Conservation (phyloP, 2,888 invertebrate genomes). For the Eremobia ochroleuca region DNA sequence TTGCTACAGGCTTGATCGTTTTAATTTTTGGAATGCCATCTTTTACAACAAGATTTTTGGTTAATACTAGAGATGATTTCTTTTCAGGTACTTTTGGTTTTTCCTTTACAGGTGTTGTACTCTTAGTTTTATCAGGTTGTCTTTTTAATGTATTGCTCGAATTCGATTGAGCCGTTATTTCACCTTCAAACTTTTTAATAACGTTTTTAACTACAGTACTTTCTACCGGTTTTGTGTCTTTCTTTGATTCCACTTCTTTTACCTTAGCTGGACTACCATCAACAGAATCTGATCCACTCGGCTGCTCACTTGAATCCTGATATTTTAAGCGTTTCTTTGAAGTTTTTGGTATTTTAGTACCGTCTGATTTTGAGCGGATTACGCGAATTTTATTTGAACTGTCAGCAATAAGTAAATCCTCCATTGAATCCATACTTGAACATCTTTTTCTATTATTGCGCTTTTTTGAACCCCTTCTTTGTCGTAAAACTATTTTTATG, state of each 20-base stretch:
- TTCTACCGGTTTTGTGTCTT: conserved; percentile 71
- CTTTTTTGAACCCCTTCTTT: conserved; percentile 86
- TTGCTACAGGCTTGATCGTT: conserved; percentile 81
- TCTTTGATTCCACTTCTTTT: conserved; percentile 68
- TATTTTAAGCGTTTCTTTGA: conserved; percentile 85
- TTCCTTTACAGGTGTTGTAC: conserved; percentile 80
- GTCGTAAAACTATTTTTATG: conserved; percentile 88
- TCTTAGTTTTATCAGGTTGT: conserved; percentile 81
- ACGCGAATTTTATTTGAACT: conserved; percentile 81
- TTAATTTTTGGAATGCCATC: conserved; percentile 90
- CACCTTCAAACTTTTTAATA: conserved; percentile 89
- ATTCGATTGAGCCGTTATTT: conserved; percentile 84
- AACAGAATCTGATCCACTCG: conserved; percentile 85
- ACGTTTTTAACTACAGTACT: conserved; percentile 85
- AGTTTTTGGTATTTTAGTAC: conserved; percentile 85
- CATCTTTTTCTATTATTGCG: conserved; percentile 88
- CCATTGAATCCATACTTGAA: conserved; percentile 88
- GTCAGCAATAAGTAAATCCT: conserved; percentile 81
- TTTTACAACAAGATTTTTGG: conserved; percentile 89
- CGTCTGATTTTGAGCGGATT: conserved; percentile 88
- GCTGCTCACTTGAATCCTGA: conserved; percentile 81
- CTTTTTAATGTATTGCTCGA: conserved; percentile 80
- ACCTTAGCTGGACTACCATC: conserved; percentile 81
- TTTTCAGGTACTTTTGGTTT: conserved; percentile 92
- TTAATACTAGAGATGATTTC: conserved; percentile 89